These are phyloP conservation scores for Lasius platythorax DNA, from an alignment of 2,888 invertebrate genomes.

Conservation along the genomic window DNA sequence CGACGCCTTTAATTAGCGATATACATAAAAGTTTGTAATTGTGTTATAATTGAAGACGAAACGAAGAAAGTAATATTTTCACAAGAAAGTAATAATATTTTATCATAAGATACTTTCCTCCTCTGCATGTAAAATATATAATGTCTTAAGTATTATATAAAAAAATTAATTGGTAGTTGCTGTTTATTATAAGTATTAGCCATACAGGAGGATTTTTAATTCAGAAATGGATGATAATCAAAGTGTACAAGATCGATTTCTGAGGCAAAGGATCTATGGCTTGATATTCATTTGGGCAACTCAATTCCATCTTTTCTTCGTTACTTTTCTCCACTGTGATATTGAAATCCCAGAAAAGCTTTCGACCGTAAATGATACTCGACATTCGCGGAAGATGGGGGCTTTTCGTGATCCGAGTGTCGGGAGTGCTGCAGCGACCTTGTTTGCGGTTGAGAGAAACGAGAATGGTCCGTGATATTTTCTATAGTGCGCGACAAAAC, in stretches of 20 bases:
- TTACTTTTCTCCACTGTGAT: slow-evolving; percentile 41
- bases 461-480: slow-evolving; percentile 45
- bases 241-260: neutral
- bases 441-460: slow-evolving; percentile 51
- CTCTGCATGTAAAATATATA: neutral
- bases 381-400: slow-evolving; percentile 50
- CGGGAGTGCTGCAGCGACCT: slow-evolving; percentile 40
- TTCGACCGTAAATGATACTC: slow-evolving; percentile 44
- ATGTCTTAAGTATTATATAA: neutral
- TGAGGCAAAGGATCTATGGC: slow-evolving; percentile 13
- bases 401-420: slow-evolving; percentile 45
- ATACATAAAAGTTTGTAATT: slow-evolving; percentile 15
- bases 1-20: neutral
- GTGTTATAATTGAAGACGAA: slow-evolving; percentile 10
- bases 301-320: slow-evolving; percentile 52
- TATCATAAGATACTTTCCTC: neutral
- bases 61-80: neutral
- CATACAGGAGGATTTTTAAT: neutral
- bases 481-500: slow-evolving; percentile 19
- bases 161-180: neutral
- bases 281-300: slow-evolving; percentile 59
- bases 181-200: neutral
- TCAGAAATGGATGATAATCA: neutral
- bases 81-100: no score
- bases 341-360: slow-evolving; percentile 53